Percentiles rank a stretch among this genome's conserved stretches.
Evolutionary conservation across 2,113 vertebrate species (phyloP).

Genomic region (Cervus canadensis): DNA sequence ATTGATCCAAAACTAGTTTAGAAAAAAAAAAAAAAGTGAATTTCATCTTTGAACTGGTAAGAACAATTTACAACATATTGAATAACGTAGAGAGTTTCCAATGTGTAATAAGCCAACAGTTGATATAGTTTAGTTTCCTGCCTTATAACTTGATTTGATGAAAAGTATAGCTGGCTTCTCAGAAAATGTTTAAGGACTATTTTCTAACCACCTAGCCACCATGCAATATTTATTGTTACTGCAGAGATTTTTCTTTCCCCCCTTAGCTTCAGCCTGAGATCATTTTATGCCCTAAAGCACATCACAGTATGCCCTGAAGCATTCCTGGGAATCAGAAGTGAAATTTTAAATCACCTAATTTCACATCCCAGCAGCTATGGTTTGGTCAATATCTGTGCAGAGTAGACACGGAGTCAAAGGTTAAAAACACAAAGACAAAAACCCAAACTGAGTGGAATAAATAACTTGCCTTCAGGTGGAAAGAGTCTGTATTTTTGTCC

Average conservation of each 20-base stretch:
- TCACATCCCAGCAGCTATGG: slow-evolving; percentile 59
- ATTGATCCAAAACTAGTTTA: slow-evolving; percentile 29
- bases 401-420: slow-evolving; percentile 42
- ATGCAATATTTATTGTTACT: slow-evolving; percentile 49
- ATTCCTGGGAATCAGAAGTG: slow-evolving; percentile 55
- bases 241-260: not conserved
- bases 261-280: slow-evolving; percentile 33
- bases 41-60: slow-evolving; percentile 37
- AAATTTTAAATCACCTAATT: slow-evolving; percentile 68
- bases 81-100: slow-evolving; percentile 34
- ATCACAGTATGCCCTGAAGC: slow-evolving; percentile 44
- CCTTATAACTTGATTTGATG: slow-evolving; percentile 11
- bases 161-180: not conserved
- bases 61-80: slow-evolving; percentile 6
- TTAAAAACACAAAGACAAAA: slow-evolving; percentile 65
- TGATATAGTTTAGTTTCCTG: not conserved
- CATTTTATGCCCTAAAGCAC: slow-evolving; percentile 58
- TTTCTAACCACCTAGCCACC: not conserved
- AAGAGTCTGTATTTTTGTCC: not conserved
- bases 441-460: slow-evolving; percentile 29
- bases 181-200: not conserved
- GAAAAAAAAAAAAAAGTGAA: not conserved
- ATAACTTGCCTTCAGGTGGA: slow-evolving; percentile 1
- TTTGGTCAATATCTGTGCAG: slow-evolving; percentile 56
- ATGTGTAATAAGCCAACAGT: slow-evolving; percentile 7